Base-by-base conservation (phyloP, 2,888 invertebrate genomes). In the Melanostoma scalare region DNA sequence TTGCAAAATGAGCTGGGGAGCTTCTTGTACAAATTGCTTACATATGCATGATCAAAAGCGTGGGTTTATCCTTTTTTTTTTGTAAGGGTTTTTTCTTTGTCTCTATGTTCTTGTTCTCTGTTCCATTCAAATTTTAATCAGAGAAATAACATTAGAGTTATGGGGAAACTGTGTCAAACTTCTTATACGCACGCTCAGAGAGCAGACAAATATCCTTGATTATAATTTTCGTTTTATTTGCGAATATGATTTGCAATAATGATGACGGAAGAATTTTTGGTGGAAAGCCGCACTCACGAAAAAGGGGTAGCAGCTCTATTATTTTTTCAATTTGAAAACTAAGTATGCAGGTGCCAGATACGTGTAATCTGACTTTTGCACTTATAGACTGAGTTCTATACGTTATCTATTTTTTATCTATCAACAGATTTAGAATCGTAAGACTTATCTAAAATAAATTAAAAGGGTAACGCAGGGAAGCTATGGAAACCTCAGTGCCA, bases 41-140 rank as follows among this genome's bases (percentile, higher is more conserved):
- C 60, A 55, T 76, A 67, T 52, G 65, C 53, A 42, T 33, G 9
- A 30, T 8, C 31, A 8, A 53, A 2, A 10, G 10, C 20, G 10
- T 44, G 20, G 8, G 30, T n/a, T 33, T 58, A 35, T 69, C 10
- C 40, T n/a, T 55, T 40, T 58, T 35, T 60, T 33, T 38, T 20
- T 8, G 4, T 9, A 52, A 30, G 30, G 3, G 9, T 35, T 56
- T 68, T 36, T 30, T 10, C 4, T 35, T 36, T 44, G 30, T 31
- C 20, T 8, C 9, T 46, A 35, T 20, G 8, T 3, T 44, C 60
- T 35, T 61, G 63, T 38, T 30, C 30, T 69, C 55, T 56, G 56
- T 58, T 74, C 58, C 78, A 78, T 82, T 75, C 65, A 79, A 74
- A 79, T 84, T 84, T 79, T 84, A 84, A 84, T 84, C 84, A 84